These are phyloP conservation scores for Sebastes miniatus DNA, from an alignment of 2,797 vertebrate genomes.

Conservation along the genomic window DNA sequence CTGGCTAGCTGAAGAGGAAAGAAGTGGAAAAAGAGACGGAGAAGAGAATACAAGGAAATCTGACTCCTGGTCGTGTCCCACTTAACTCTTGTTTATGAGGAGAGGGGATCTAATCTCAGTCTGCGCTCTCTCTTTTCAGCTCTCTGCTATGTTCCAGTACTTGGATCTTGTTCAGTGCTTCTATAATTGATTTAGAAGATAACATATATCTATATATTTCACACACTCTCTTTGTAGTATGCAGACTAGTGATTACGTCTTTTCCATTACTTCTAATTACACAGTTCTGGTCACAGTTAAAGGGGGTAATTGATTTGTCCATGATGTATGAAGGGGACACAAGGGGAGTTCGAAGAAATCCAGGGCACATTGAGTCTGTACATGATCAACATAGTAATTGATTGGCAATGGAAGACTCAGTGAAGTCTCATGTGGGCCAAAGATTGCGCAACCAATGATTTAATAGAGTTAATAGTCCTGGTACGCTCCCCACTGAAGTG, in stretches of 20 bases:
- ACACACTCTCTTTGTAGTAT: not conserved
- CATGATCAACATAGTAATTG: conserved; percentile 37
- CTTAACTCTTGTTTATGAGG: conserved; percentile 77
- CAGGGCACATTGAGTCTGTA: conserved; percentile 9
- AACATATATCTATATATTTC: not conserved
- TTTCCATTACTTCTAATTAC: conserved; percentile 25
- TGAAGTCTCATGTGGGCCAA: conserved; percentile 12
- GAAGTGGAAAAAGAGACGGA: conserved; percentile 76
- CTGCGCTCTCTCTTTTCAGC: conserved; percentile 24
- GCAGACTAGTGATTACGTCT: not conserved
- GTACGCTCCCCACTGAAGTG: conserved; percentile 36
- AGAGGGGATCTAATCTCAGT: conserved; percentile 66
- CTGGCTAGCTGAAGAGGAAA: conserved; percentile 80
- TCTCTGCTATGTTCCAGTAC: conserved; percentile 6
- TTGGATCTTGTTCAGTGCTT: not conserved
- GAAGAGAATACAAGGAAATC: conserved; percentile 83
- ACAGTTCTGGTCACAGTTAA: conserved; percentile 5
- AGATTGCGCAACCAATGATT: conserved; percentile 58
- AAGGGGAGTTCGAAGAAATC: conserved; percentile 35
- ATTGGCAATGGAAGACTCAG: conserved; percentile 51
- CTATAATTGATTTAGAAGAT: not conserved
- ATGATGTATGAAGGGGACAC: conserved; percentile 16
- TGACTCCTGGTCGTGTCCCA: conserved; percentile 80
- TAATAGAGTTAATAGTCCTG: conserved; percentile 53
- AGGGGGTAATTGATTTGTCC: conserved; percentile 43